Base-by-base conservation (phyloP, 2,113 vertebrate genomes). In the Heliornis fulica region DNA sequence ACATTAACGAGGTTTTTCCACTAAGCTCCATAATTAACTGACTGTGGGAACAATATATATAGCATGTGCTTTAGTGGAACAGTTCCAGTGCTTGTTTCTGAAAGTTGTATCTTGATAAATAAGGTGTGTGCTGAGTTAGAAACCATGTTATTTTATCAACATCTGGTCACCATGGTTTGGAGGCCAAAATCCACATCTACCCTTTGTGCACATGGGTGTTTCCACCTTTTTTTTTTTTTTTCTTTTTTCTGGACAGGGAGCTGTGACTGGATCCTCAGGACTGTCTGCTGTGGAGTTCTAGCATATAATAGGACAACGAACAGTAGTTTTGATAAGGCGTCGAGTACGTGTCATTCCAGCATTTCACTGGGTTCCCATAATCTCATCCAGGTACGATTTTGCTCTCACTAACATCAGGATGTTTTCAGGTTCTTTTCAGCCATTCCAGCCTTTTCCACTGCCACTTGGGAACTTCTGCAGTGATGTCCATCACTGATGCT, bases 51-150 rank as follows among this genome's bases (percentile, higher is more conserved):
- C 45, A 76, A 53, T 79, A 28, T 72, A 50, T 60, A 68, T 28
- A 32, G 45, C 61, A 48, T 94, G 41, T 90, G 41, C n/a, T 82
- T 88, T 57, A 53, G 74, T 90, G 91, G 92, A 86, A 89, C 72
- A 57, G 22, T 64, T 94, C 72, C 78, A 65, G 31, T 46, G 45
- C 83, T 94, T 83, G 29, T 95, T 92, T 84, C 72, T 85, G 43
- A 65, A 83, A 83, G 77, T 53, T 83, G 31, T 80, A 25, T 81
- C 89, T 92, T 91, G 93, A 83, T 85, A 83, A 95, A 91, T 83
- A 89, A 95, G 66, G 84, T 80, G 86, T 72, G n/a, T 68, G 34
- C 59, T 43, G 82, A 79, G 61, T 87, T 63, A 66, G 64, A 93
- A 92, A 79, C 69, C 45, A 28, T 34, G 51, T 53, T 65, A 23